phyloP scores from a whole-genome alignment of 2,888 invertebrate genomes.

The Drosophila kambysellisi region DNA sequence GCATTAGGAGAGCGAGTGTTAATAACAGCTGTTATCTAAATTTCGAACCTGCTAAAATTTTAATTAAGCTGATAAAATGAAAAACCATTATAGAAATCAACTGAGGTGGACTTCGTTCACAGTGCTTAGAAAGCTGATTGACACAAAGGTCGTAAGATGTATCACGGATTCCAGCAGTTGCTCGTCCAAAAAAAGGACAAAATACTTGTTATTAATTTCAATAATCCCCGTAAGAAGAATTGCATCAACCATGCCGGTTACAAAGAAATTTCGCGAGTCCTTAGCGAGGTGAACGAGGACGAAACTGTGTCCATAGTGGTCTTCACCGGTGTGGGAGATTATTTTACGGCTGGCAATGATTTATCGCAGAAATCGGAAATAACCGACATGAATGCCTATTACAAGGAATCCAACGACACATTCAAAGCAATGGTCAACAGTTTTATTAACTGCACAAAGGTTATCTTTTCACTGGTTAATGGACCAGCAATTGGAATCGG shows the following conservation, averaged over 20 bases:
- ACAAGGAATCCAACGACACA: conserved; percentile 70
- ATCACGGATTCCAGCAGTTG: conserved; percentile 66
- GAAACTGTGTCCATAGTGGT: conserved; percentile 89
- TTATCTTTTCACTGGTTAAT: conserved; percentile 94
- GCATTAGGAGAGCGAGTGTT: background rate
- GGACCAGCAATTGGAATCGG: conserved; percentile 96
- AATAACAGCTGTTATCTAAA: background rate
- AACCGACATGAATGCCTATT: conserved; percentile 66
- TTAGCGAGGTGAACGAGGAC: conserved; percentile 90
- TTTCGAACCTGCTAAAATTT: background rate
- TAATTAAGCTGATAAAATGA: background rate
- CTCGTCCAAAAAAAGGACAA: conserved; percentile 85
- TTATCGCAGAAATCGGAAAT: conserved; percentile 29
- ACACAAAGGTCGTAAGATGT: conserved; percentile 54
- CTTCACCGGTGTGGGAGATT: conserved; percentile 87
- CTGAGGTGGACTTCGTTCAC: conserved; percentile 43
- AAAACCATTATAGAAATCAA: background rate
- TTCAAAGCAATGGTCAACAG: conserved; percentile 88
- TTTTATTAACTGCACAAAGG: conserved; percentile 93
- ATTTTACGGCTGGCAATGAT: conserved; percentile 82
- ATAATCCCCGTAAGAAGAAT: conserved; percentile 93
- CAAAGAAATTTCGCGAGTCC: conserved; percentile 87
- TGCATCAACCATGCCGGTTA: conserved; percentile 91
- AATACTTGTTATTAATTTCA: conserved; percentile 88
- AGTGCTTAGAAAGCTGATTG: background rate